Evolutionary conservation across 2,797 vertebrate species (phyloP), one percentile per base, ranked within the genome.

Genomic region (Sebastes taczanowskii): DNA sequence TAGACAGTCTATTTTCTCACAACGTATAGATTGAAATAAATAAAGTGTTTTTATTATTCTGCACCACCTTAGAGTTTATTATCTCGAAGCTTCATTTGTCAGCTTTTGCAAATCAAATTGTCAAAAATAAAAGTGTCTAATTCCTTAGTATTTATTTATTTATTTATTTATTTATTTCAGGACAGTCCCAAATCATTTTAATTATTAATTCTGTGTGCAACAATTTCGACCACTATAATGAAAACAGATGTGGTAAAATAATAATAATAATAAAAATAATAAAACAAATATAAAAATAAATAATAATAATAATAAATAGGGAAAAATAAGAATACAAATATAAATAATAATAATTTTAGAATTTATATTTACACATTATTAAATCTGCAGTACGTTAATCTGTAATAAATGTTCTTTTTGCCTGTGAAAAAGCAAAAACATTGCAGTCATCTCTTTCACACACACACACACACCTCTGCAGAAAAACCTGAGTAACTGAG

Each of bases 401-500:
- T 73, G 11, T 18, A 25, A 30, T 8, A 58, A 20, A 30, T 71
- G 5, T 14, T 10, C 0, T 67, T 72, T 65, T 29, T 46, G 2
- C 8, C 11, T 38, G 20, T 61, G 11, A 61, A 70, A 53, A n/a
- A 5, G 35, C 32, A 34, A 71, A 34, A 65, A 53, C 29, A 23
- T 74, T 29, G n/a, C 53, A 66, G 32, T 32, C 42, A 22, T 52
- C 30, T 8, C 18, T 7, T 46, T 49, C 52, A 49, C 70, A 53
- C 63, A 58, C 56, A 38, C 56, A 38, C 77, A 53, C 63, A 58
- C 56, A 63, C 42, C 42, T 46, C 16, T 27, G 13, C 42, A 81
- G 10, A 80, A 83, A 83, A 83, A 68, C 46, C 30, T 55, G 23
- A 71, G 35, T 34, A 78, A 63, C 60, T 42, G 30, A 29, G 27